phyloP scores from a whole-genome alignment of 2,888 invertebrate species.

The Leptinotarsa tumamoca region DNA sequence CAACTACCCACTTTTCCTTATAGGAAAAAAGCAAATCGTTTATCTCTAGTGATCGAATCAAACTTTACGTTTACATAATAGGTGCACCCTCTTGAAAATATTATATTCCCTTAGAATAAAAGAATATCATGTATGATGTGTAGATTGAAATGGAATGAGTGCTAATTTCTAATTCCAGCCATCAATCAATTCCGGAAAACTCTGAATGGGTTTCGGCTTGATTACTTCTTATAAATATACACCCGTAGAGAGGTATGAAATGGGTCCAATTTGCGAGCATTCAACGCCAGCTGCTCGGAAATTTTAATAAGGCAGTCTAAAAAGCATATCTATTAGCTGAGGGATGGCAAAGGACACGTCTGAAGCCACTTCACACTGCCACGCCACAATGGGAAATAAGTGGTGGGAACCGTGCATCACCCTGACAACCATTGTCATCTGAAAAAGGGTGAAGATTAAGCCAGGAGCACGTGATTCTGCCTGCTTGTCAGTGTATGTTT shows the following conservation, averaged over 20 bases:
- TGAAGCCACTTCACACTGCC: constrained; percentile 55
- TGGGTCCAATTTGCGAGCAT: constrained; percentile 67
- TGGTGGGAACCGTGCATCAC: constrained; percentile 53
- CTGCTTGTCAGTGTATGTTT: constrained; percentile 29
- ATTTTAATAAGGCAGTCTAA: constrained; percentile 69
- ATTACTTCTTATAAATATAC: constrained; percentile 54
- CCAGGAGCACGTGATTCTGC: constrained; percentile 44
- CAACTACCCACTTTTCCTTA: too few species aligned
- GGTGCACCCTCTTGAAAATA: too few species aligned
- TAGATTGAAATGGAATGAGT: background rate
- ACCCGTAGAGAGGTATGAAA: constrained; percentile 52
- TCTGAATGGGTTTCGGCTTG: constrained; percentile 44
- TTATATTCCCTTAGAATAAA: too few species aligned
- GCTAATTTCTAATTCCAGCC: constrained; percentile 20
- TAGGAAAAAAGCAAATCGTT: too few species aligned
- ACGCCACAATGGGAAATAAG: constrained; percentile 51
- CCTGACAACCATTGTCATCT: constrained; percentile 50
- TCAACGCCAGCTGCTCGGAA: constrained; percentile 68
- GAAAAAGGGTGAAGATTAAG: constrained; percentile 51
- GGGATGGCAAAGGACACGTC: constrained; percentile 47
- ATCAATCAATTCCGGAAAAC: constrained; percentile 15
- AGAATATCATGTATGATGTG: too few species aligned
- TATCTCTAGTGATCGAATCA: too few species aligned
- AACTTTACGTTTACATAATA: too few species aligned
- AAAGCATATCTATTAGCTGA: constrained; percentile 62